Conservation (phyloP, 1,140 invertebrate species). For the Lepidurus apus region DNA sequence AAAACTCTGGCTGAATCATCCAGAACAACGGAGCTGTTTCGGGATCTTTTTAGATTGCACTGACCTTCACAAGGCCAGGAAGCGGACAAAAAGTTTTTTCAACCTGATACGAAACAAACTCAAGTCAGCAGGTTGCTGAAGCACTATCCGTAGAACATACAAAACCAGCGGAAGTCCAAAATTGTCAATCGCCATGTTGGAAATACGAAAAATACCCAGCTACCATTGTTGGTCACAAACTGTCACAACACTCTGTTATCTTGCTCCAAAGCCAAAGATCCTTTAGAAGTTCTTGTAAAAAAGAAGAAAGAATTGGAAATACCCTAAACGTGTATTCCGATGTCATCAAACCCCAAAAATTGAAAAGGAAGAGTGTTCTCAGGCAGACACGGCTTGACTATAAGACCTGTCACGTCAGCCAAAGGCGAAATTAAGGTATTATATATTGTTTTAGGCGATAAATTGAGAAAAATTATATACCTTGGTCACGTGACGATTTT, state of each 20-base stretch:
- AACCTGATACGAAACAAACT: neutral
- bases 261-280: too few relatives aligned
- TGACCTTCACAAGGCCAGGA: constrained; percentile 4
- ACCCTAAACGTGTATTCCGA: neutral
- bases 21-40: neutral
- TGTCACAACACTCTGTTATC: neutral
- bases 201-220: too few relatives aligned
- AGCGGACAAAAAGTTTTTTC: neutral
- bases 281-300: neutral
- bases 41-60: neutral
- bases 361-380: neutral
- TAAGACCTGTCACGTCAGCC: constrained; percentile 10
- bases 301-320: neutral
- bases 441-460: neutral
- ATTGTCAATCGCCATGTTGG: too few relatives aligned
- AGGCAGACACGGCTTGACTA: neutral
- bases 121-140: neutral
- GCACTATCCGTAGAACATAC: neutral
- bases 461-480: neutral
- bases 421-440: neutral
- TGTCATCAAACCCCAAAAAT: neutral
- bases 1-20: neutral
- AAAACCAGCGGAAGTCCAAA: too few relatives aligned
- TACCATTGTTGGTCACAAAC: neutral
- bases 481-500: neutral